A percentile compares a stretch with the other conserved stretches of the same genome.
These are phyloP conservation scores for Myopa testacea DNA, from an alignment of 2,888 invertebrate species.

Conservation along the genomic window DNA sequence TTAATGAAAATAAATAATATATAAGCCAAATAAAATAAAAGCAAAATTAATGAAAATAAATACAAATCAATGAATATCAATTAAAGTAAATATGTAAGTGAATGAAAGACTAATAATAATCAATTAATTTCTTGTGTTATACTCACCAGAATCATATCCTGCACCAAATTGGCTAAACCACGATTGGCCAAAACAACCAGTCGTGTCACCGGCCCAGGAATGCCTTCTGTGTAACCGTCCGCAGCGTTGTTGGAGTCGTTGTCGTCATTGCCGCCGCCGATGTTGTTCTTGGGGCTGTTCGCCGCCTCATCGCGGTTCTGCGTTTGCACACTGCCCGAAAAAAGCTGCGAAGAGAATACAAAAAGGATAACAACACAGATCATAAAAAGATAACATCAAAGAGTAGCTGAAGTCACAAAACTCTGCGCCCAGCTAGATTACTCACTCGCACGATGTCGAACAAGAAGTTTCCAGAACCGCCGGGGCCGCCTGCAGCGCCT, in stretches of 20 bases:
- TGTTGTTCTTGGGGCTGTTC: slow-evolving; percentile 66
- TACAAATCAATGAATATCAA: too few species aligned
- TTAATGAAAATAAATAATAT: too few species aligned
- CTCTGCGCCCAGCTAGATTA: slow-evolving; percentile 49
- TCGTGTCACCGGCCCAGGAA: slow-evolving; percentile 88
- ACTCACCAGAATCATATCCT: slow-evolving; percentile 87
- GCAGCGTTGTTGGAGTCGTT: slow-evolving; percentile 71
- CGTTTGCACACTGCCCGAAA: slow-evolving; percentile 80
- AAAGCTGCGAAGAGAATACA: slow-evolving; percentile 72
- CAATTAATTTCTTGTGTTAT: slow-evolving; percentile 4
- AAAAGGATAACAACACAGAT: neutral
- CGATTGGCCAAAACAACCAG: slow-evolving; percentile 89
- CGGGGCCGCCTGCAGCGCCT: slow-evolving; percentile 63
- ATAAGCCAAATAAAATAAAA: too few species aligned
- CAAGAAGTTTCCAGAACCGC: slow-evolving; percentile 76
- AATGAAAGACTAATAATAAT: neutral
- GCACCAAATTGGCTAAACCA: slow-evolving; percentile 86
- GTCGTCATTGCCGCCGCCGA: slow-evolving; percentile 69
- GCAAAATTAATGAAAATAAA: too few species aligned
- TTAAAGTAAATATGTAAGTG: too few species aligned
- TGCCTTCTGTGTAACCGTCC: slow-evolving; percentile 80
- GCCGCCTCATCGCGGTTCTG: slow-evolving; percentile 73
- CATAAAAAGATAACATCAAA: too few species aligned
- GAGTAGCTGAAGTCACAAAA: neutral
- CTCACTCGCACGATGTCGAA: slow-evolving; percentile 91